Percentiles rank a stretch among this genome's conserved stretches.
Evolutionary conservation across 2,797 vertebrate species (phyloP).

Genomic region (Tolypeutes matacus): DNA sequence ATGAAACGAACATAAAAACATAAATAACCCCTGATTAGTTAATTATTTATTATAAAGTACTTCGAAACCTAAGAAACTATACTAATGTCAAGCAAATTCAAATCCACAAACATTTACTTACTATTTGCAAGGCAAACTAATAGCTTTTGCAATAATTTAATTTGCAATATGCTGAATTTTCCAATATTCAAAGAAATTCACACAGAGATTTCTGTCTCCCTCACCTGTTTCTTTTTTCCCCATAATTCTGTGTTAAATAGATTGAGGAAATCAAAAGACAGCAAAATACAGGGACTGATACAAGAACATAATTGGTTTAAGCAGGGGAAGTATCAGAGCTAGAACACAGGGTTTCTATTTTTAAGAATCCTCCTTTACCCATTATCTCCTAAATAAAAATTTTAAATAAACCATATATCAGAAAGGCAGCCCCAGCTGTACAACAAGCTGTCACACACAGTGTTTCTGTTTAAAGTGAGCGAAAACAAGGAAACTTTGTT

Average conservation of each 20-base stretch:
- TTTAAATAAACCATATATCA: not conserved
- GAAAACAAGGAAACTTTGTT: slow-evolving; percentile 50
- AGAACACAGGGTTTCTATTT: not conserved
- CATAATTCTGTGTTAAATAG: not conserved
- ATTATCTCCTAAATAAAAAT: not conserved
- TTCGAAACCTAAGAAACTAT: not conserved
- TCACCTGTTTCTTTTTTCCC: not conserved
- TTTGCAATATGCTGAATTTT: not conserved
- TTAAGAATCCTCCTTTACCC: slow-evolving; percentile 14
- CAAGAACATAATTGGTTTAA: not conserved
- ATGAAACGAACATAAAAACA: not conserved
- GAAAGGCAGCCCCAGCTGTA: not conserved
- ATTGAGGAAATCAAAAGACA: not conserved
- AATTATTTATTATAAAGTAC: not conserved
- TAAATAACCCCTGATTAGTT: not conserved
- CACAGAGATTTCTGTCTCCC: not conserved
- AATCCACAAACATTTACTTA: not conserved
- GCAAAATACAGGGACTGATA: not conserved
- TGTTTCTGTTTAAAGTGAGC: slow-evolving; percentile 30
- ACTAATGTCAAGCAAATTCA: not conserved
- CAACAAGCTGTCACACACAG: not conserved
- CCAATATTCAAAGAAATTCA: not conserved
- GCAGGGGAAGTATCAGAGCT: not conserved
- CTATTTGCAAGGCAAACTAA: not conserved
- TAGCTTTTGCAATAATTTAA: not conserved